Evolutionary conservation across 35 echinoderm and acorn worm genomes (phyloP).

Genomic region (Chiridota heheva): DNA sequence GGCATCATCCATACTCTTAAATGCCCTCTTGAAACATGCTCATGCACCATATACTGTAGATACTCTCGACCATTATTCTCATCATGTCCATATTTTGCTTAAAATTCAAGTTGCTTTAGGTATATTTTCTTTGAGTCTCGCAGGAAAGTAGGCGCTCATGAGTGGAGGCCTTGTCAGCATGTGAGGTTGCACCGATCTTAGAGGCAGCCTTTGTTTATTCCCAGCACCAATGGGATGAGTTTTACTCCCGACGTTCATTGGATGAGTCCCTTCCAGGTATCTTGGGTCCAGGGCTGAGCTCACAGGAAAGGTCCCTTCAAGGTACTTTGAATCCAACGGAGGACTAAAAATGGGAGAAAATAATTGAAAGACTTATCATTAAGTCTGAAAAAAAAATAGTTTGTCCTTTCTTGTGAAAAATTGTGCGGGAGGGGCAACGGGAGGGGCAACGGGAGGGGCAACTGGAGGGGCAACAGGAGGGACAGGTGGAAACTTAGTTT

Average conservation of each 20-base stretch:
- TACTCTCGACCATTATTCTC: too few relatives aligned
- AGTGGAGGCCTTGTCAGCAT: slow-evolving; percentile 50
- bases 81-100: too few relatives aligned
- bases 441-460: too few relatives aligned
- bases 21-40: too few relatives aligned
- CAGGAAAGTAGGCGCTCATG: slow-evolving; percentile 84
- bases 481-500: too few relatives aligned
- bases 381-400: not conserved
- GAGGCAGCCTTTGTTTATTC: not conserved
- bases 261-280: not conserved
- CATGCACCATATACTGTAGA: too few relatives aligned
- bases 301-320: slow-evolving; percentile 14
- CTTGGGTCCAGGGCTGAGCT: not conserved
- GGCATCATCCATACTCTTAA: too few relatives aligned
- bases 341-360: slow-evolving; percentile 41
- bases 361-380: not conserved
- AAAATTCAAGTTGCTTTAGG: slow-evolving; percentile 24
- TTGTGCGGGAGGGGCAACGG: too few relatives aligned
- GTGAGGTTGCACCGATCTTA: slow-evolving; percentile 16
- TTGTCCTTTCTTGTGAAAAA: too few relatives aligned
- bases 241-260: not conserved
- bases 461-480: too few relatives aligned
- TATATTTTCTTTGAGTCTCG: slow-evolving; percentile 43
- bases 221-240: not conserved
- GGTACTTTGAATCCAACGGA: slow-evolving; percentile 78